Percentiles rank a stretch among this genome's conserved stretches.
phyloP scores from a whole-genome alignment of 2,888 invertebrate species.

The Pachycephus smyrnensis region DNA sequence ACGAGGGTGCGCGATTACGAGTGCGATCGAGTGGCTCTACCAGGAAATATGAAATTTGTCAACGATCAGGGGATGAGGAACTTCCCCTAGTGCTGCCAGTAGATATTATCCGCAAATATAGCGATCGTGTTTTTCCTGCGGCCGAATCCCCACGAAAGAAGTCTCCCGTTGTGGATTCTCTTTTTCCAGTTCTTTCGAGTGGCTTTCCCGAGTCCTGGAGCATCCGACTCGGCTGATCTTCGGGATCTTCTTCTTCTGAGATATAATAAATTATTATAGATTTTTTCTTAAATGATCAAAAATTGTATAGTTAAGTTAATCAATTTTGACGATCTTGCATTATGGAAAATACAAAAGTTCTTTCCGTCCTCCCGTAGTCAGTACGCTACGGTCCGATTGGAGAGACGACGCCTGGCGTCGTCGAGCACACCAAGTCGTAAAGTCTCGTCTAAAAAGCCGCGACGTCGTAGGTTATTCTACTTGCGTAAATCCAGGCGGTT shows the following conservation, averaged over 20 bases:
- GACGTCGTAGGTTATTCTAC: slow-evolving; percentile 3
- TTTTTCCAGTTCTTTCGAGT: neutral
- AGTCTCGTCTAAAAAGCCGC: slow-evolving; percentile 35
- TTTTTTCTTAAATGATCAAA: neutral
- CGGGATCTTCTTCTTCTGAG: too few species aligned
- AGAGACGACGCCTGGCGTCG: neutral
- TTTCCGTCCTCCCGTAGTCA: neutral
- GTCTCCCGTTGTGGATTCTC: neutral
- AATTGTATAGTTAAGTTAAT: neutral
- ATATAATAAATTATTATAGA: neutral
- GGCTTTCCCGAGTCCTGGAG: neutral
- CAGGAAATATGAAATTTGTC: slow-evolving; percentile 15
- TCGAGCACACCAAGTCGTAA: slow-evolving; percentile 48
- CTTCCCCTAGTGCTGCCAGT: slow-evolving; percentile 43
- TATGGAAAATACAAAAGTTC: neutral
- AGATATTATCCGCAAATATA: slow-evolving; percentile 60
- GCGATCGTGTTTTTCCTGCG: slow-evolving; percentile 14
- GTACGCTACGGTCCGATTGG: neutral
- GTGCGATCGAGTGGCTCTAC: slow-evolving; percentile 6
- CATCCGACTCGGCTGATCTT: neutral
- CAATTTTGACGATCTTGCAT: neutral
- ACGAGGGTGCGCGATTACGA: neutral
- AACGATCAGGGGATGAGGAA: neutral
- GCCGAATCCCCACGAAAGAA: neutral
- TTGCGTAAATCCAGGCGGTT: neutral